Evolutionary conservation across 2,888 invertebrate genomes (phyloP).

Genomic region (Euclidia mi): DNA sequence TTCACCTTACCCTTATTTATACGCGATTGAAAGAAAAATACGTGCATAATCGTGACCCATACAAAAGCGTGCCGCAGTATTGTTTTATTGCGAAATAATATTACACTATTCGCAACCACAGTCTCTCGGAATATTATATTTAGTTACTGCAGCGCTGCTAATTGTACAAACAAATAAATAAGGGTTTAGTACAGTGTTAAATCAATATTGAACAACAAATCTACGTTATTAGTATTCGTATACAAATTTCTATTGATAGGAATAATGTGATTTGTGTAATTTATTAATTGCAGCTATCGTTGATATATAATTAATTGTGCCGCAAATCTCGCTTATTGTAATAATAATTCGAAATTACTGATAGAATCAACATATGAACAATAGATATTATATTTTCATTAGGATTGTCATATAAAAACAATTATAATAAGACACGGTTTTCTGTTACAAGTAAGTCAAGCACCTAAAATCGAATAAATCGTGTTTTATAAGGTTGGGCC

Average conservation of each 20-base stretch:
- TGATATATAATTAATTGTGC: constrained; percentile 24
- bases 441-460: no score
- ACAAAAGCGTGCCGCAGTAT: constrained; percentile 53
- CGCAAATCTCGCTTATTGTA: constrained; percentile 33
- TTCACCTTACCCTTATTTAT: constrained; percentile 82
- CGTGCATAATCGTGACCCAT: constrained; percentile 65
- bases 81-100: constrained; percentile 13
- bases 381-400: no score
- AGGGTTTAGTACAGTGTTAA: constrained; percentile 3
- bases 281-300: constrained; percentile 20
- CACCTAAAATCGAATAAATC: no score
- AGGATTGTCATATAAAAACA: no score
- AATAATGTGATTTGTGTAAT: constrained; percentile 20
- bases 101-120: neutral
- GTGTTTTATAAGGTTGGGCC: no score
- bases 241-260: neutral
- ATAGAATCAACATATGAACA: neutral
- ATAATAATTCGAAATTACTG: neutral
- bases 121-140: constrained; percentile 11
- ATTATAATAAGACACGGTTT: no score
- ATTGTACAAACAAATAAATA: constrained; percentile 28
- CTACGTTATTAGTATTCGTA: no score
- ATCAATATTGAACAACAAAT: no score
- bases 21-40: constrained; percentile 79
- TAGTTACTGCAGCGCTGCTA: constrained; percentile 7